A percentile compares a stretch with the other conserved stretches of the same genome.
Evolutionary conservation across 35 echinoderm and acorn worm species (phyloP).

Genomic region (Acanthaster planci): DNA sequence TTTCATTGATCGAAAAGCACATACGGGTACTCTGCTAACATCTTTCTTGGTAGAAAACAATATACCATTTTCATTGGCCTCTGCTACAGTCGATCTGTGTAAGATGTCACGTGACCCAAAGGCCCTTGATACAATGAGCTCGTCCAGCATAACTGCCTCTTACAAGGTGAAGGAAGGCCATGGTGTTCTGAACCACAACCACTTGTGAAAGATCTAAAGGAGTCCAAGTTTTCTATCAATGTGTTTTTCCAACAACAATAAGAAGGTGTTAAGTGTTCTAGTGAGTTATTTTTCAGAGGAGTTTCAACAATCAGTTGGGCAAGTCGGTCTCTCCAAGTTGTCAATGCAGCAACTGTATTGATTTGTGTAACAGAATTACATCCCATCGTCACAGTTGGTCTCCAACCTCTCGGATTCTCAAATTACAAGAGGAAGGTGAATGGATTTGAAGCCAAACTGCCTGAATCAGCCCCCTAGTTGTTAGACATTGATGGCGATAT

Average conservation of each 20-base stretch:
- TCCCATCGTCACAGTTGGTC: conserved; percentile 34
- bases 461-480: conserved; percentile 37
- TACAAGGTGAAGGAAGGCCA: conserved; percentile 55
- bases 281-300: conserved; percentile 45
- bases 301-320: conserved; percentile 17
- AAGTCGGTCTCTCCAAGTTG: not conserved
- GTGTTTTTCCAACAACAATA: conserved; percentile 55
- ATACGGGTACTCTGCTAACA: conserved; percentile 59
- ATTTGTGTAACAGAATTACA: conserved; percentile 31
- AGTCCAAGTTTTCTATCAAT: no score
- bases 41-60: conserved; percentile 60
- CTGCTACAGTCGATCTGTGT: conserved; percentile 44
- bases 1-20: conserved; percentile 50
- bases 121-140: conserved; percentile 34
- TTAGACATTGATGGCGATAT: conserved; percentile 64
- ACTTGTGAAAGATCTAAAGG: no score
- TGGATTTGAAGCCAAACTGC: conserved; percentile 53
- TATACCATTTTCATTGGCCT: conserved; percentile 47
- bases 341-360: conserved; percentile 40
- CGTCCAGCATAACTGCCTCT: no score
- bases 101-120: conserved; percentile 49
- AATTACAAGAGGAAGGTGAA: conserved; percentile 22
- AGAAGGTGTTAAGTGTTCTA: conserved; percentile 59
- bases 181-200: conserved; percentile 44
- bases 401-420: conserved; percentile 39